Evolutionary conservation across 1,140 invertebrate species (phyloP), one percentile per base, ranked within the genome.

Genomic region (Drosophila kurseongensis): DNA sequence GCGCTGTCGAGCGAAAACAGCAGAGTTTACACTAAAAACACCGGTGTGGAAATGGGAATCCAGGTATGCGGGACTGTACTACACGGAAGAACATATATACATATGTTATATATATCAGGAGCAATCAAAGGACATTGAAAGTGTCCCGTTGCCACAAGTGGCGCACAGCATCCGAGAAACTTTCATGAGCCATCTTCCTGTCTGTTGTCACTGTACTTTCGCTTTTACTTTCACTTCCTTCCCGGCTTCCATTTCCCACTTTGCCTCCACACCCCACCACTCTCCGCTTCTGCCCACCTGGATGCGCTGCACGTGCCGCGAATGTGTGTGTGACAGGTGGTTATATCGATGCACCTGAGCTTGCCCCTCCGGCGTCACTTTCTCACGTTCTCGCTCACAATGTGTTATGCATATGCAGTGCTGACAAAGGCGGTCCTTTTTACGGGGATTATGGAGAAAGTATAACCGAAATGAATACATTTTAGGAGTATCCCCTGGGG

Each of bases 241-340:
- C n/a, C 32, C 14, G 29, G 29, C 6, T 7, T 32, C 29, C 29
- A 0, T 32, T 8, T 32, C 29, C 29, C 29, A 32, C 29, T 8
- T 18, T 2, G 41, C 60, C 35, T 41, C 41, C 38, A 12, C 41
- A 18, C 16, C 29, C 12, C 54, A 10, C 18, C n/a, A 18, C 13
- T 5, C 7, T 36, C 52, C 12, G 38, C 12, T 36, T n/a, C 5
- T 29, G 14, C 4, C 18, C 18, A 18, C 47, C 16, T 36, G 48
- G 23, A 69, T 54, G 23, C 32, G 12, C 10, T 59, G 63, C 69
- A 38, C 62, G 59, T 48, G 32, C 65, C 50, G 32, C 65, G 45
- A 48, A 36, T 66, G 59, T 83, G 55, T 82, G 56, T 74, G 40
- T 85, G 81, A 85, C 82, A 85, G 81, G 81, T 85, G 81, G 82